Base-by-base conservation (phyloP, 2,113 vertebrate genomes). In the Polypterus bichir region DNA sequence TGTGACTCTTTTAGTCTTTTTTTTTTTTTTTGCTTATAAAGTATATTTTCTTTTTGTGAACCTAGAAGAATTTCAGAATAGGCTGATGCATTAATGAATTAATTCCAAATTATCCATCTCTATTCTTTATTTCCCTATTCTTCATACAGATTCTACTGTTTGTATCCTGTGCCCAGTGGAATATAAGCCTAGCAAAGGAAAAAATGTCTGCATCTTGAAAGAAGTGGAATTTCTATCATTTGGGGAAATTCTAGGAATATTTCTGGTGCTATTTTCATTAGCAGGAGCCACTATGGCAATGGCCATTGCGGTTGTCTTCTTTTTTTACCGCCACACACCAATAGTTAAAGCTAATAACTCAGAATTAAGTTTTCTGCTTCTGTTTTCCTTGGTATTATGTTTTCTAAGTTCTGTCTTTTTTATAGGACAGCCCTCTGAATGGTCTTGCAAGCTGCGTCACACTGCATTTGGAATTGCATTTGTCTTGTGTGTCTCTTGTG, bases 381-480 rank as follows among this genome's bases (percentile, higher is more conserved):
- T 58, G n/a, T 58, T 58, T 45, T 11, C 56, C 44, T 44, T 58
- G 9, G 8, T 44, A 1, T 45, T 58, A 3, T 58, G 56, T 58
- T 58, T 58, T 11, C 56, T 58, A 3, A 45, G 56, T 45, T 58
- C 56, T 8, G 44, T 58, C 44, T 6, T 44, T 11, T 58, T 58
- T 44, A 58, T 58, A 45, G 56, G 56, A 8, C n/a, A 58, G 56
- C 56, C 56, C n/a, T 58, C 56, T 44, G n/a, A 3, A 5, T 58
- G 56, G 56, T 58, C 56, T 45, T 58, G 56, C 44, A 58, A 9
- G 56, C 46, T 58, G 5, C n/a, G 27, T 7, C 56, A 58, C 27
- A 44, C 56, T 45, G 56, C 56, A 58, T 58, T 58, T 58, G 56
- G 56, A 3, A 58, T 58, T 44, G 46, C 56, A 58, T 58, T 58